Evolutionary conservation across 2,888 invertebrate genomes (phyloP).

Genomic region (Strigamia crassipes): DNA sequence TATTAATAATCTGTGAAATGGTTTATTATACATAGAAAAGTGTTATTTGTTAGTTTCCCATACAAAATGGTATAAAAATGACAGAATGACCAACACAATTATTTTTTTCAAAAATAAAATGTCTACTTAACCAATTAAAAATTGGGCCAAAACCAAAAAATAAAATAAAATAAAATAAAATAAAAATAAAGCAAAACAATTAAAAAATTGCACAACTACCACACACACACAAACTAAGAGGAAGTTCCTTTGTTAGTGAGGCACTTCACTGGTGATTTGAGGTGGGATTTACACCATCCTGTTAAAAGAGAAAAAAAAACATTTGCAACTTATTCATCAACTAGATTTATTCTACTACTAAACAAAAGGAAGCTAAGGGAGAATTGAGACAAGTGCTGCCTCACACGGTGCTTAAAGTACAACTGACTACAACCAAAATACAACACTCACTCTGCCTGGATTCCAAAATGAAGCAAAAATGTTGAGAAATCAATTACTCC

Average conservation of each 20-base stretch:
- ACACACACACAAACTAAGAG: conserved; percentile 10
- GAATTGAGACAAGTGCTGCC: no score
- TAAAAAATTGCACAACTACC: background rate
- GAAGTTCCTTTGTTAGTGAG: conserved; percentile 21
- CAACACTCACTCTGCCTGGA: background rate
- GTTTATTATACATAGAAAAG: background rate
- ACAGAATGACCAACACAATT: background rate
- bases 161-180: background rate
- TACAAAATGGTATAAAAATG: background rate
- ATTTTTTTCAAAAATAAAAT: background rate
- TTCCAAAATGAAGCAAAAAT: background rate
- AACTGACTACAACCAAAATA: background rate
- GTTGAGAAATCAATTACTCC: background rate
- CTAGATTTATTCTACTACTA: background rate
- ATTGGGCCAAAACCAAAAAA: background rate
- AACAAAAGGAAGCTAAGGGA: background rate
- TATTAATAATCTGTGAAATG: background rate
- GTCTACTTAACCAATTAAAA: background rate
- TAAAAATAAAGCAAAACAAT: no score
- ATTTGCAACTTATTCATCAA: background rate
- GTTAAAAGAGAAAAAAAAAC: conserved; percentile 19
- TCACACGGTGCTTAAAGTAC: background rate
- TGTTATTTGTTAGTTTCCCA: no score
- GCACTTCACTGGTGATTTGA: conserved; percentile 12
- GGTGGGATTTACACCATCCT: conserved; percentile 17